These are phyloP conservation scores for Potorous gilbertii DNA, from an alignment of 2,797 vertebrate genomes.

Conservation along the genomic window DNA sequence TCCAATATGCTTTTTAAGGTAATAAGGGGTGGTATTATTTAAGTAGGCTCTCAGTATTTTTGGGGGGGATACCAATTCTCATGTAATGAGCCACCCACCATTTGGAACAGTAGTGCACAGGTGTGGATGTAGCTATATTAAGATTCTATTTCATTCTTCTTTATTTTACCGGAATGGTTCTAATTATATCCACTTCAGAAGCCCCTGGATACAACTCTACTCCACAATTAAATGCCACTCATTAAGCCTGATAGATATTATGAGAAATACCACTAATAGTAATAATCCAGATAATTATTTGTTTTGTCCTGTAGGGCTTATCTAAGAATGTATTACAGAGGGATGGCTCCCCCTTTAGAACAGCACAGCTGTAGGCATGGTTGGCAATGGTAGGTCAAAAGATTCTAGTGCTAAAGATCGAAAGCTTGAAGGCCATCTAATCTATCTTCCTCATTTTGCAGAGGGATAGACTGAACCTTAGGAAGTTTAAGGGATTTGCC, in stretches of 20 bases:
- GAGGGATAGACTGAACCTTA: neutral
- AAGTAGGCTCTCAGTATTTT: neutral
- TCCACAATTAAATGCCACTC: neutral
- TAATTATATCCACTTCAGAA: slow-evolving; percentile 3
- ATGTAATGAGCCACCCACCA: neutral
- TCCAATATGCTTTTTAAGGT: neutral
- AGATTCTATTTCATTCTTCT: slow-evolving; percentile 12
- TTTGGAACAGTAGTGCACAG: neutral
- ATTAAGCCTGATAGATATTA: neutral
- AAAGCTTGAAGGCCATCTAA: neutral
- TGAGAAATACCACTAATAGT: neutral
- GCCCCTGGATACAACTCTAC: neutral
- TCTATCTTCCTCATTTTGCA: neutral
- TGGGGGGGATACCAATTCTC: neutral
- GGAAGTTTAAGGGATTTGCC: neutral
- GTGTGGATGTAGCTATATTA: neutral
- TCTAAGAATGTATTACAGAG: neutral
- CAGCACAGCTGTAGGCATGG: neutral
- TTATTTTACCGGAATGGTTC: slow-evolving; percentile 10
- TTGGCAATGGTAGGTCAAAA: neutral
- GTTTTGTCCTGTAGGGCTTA: neutral
- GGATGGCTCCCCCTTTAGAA: neutral
- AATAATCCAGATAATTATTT: neutral
- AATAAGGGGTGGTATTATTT: neutral
- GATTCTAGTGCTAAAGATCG: neutral